phyloP scores from a whole-genome alignment of 2,113 vertebrate species.

The Tautogolabrus adspersus region DNA sequence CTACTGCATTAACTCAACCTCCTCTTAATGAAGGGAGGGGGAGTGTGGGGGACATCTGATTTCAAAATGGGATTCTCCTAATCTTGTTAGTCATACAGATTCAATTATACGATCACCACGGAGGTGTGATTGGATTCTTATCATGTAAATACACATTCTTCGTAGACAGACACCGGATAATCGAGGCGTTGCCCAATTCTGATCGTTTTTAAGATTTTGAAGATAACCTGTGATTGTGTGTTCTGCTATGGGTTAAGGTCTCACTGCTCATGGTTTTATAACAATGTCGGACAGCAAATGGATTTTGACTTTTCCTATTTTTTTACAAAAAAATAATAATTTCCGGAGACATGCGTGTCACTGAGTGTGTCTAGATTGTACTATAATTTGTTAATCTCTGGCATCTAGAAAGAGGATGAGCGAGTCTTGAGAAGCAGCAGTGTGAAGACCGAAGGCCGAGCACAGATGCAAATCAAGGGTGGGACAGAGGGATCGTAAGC shows the following conservation, averaged over 20 bases:
- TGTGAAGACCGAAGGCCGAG: no score
- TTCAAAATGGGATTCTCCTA: constrained; percentile 74
- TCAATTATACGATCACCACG: constrained; percentile 60
- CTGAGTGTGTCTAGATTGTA: no score
- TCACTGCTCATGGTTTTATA: not conserved
- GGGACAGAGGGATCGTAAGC: not conserved
- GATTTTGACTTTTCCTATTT: no score
- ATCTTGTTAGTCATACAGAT: constrained; percentile 75
- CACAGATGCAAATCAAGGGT: not conserved
- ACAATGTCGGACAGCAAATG: no score
- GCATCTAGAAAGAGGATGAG: no score
- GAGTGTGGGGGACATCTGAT: constrained; percentile 54
- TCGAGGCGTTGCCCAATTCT: not conserved
- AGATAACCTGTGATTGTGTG: not conserved
- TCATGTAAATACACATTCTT: constrained; percentile 32
- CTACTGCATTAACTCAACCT: constrained; percentile 82
- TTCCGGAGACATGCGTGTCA: no score
- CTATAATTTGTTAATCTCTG: no score
- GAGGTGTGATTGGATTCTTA: constrained; percentile 47
- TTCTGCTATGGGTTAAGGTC: not conserved
- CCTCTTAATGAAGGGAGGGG: constrained; percentile 56
- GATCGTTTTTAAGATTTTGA: not conserved
- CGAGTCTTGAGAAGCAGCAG: no score
- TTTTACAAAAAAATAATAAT: no score
- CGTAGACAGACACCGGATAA: constrained; percentile 1